Conservation (phyloP, 1,140 invertebrate genomes). For the Notospermus geniculatus region DNA sequence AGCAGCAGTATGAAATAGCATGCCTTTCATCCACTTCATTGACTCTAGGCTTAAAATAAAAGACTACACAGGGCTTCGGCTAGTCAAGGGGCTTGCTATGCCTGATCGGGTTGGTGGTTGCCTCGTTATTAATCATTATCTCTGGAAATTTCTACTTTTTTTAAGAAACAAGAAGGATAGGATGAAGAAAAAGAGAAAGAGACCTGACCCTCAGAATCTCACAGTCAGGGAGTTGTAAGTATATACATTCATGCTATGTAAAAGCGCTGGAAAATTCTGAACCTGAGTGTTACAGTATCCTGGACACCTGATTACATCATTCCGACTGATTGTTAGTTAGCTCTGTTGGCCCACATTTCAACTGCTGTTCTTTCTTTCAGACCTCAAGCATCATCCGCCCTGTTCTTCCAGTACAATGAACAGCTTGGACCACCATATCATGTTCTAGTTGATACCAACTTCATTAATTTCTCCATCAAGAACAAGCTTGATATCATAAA, state of each 20-base stretch:
- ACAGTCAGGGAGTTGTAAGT: slow-evolving; percentile 76
- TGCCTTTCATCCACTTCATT: too few species aligned
- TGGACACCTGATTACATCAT: too few species aligned
- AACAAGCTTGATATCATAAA: slow-evolving; percentile 96
- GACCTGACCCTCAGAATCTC: slow-evolving; percentile 69
- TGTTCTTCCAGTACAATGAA: slow-evolving; percentile 99
- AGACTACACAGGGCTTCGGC: too few species aligned
- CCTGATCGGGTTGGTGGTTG: too few species aligned
- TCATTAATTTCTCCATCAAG: slow-evolving; percentile 98
- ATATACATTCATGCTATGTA: slow-evolving; percentile 1
- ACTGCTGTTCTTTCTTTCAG: too few species aligned
- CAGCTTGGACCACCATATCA: slow-evolving; percentile 98
- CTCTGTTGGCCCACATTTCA: too few species aligned
- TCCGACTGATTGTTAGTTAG: too few species aligned
- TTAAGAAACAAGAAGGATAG: slow-evolving; percentile 66
- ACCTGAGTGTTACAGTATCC: too few species aligned
- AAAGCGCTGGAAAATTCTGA: not conserved
- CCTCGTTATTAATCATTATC: too few species aligned
- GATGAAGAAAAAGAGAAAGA: slow-evolving; percentile 67
- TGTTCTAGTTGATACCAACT: slow-evolving; percentile 96
- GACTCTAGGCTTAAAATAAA: too few species aligned
- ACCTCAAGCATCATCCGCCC: slow-evolving; percentile 82
- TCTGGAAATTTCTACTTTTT: slow-evolving; percentile 25
- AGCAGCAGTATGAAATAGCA: too few species aligned
- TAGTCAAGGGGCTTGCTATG: too few species aligned